phyloP scores from a whole-genome alignment of 2,113 vertebrate species.

The Neolamprologus tretocephalus region DNA sequence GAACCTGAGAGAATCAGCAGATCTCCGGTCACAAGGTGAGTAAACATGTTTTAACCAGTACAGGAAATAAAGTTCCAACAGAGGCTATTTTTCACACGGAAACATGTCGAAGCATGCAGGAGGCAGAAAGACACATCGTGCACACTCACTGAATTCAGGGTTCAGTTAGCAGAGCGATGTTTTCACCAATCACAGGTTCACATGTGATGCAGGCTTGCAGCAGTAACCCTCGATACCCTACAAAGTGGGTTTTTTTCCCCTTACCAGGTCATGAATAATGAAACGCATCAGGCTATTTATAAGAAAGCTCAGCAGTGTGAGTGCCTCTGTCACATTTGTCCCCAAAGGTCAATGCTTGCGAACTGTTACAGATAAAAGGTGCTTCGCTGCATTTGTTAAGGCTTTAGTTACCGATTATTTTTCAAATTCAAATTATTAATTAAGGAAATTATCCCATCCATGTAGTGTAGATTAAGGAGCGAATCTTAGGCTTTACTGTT shows the following conservation, averaged over 20 bases:
- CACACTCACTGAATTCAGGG: neutral
- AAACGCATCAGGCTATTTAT: neutral
- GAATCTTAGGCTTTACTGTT: neutral
- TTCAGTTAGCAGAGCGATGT: neutral
- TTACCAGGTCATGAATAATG: neutral
- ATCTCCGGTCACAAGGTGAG: slow-evolving; percentile 94
- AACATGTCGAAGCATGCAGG: neutral
- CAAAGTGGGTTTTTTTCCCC: neutral
- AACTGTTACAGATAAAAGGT: neutral
- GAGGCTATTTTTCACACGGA: neutral
- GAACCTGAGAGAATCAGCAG: slow-evolving; percentile 97
- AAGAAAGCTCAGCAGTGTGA: neutral
- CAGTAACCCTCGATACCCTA: neutral
- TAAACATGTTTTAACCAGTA: neutral
- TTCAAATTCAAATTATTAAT: neutral
- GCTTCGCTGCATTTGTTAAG: neutral
- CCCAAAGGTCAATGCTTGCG: fast-evolving
- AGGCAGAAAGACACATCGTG: neutral
- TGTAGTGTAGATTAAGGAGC: fast-evolving
- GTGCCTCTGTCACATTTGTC: neutral
- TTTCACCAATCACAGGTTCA: neutral
- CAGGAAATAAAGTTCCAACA: neutral
- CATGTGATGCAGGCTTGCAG: neutral
- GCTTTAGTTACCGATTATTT: neutral
- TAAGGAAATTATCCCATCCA: neutral